Percentiles rank a stretch among this genome's conserved stretches.
Conservation (phyloP, 2,797 vertebrate genomes). For the Ceryle rudis region DNA sequence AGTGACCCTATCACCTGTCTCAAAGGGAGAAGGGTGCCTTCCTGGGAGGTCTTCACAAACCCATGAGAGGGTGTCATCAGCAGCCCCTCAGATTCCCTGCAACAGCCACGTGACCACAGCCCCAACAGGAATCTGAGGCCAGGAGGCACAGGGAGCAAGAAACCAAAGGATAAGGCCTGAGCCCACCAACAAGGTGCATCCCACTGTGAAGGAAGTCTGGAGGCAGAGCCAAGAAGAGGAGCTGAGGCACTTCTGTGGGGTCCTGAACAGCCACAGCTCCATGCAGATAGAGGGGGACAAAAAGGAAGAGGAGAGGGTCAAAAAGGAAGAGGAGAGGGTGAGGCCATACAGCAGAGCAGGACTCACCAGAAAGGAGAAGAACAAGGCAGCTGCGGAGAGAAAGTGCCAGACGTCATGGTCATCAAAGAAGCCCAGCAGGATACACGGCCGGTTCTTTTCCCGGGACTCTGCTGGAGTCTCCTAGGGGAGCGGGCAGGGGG, state of each 20-base stretch:
- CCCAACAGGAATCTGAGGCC: neutral
- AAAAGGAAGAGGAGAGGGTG: neutral
- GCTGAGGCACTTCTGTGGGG: neutral
- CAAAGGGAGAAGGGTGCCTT: neutral
- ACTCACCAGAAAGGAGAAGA: constrained; percentile 86
- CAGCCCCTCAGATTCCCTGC: neutral
- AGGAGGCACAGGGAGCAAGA: neutral
- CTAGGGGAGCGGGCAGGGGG: constrained; percentile 37
- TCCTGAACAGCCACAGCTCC: neutral
- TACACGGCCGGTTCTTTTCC: constrained; percentile 81
- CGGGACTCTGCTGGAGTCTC: constrained; percentile 82
- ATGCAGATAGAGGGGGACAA: neutral
- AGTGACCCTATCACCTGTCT: neutral
- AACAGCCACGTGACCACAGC: neutral
- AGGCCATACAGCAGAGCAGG: neutral
- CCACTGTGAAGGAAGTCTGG: neutral
- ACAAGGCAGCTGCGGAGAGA: constrained; percentile 82
- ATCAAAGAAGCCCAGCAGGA: constrained; percentile 82
- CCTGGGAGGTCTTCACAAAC: neutral
- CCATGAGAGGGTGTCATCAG: neutral
- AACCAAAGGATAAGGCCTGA: neutral
- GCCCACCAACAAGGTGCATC: neutral
- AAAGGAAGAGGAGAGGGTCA: neutral
- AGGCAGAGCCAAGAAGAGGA: neutral
- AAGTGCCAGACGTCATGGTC: constrained; percentile 86